Evolutionary conservation across 2,113 vertebrate species (phyloP), one percentile per base, ranked within the genome.

Genomic region (Calonectris borealis): DNA sequence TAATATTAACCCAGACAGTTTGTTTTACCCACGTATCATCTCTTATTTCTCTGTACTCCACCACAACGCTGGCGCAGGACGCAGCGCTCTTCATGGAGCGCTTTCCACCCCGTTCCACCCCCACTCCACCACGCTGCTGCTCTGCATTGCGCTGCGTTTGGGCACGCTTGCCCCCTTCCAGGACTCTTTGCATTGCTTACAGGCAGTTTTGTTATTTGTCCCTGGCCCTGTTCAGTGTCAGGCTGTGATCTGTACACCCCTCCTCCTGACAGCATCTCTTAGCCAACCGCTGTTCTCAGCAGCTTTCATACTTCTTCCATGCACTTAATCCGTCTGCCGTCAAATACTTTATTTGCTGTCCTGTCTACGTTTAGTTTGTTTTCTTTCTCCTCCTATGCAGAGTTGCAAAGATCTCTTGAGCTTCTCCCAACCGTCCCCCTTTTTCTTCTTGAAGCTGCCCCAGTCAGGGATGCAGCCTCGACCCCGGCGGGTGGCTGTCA

Each of bases 51-150:
- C 46, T 21, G 4, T n/a, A 15, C 57, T 16, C 66, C 44, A 16
- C 18, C 60, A 13, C n/a, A 21, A 2, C 2, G 3, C 9, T 0
- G 5, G 27, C 1, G 1, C 9, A 42, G 60, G 32, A 22, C 1
- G 3, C 60, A 27, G n/a, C 17, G 4, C 24, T 15, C 22, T 26
- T 40, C 26, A 1, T 19, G 12, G 57, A 9, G 49, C 5, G 13
- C 32, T 29, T 25, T 22, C 36, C 48, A 3, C 13, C 12, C 42
- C 4, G 8, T 32, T 22, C 31, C 32, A 6, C 9, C 21, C 42
- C 4, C 4, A 20, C 31, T 72, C 38, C 31, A 32, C 55, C 62
- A 7, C 48, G 48, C 65, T 31, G 25, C 62, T 16, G 2, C 46
- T 26, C 40, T 9, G 76, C 29, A 0, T 9, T 21, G 16, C 2